Evolutionary conservation across 2,888 invertebrate genomes (phyloP).

Genomic region (Lasius platythorax): DNA sequence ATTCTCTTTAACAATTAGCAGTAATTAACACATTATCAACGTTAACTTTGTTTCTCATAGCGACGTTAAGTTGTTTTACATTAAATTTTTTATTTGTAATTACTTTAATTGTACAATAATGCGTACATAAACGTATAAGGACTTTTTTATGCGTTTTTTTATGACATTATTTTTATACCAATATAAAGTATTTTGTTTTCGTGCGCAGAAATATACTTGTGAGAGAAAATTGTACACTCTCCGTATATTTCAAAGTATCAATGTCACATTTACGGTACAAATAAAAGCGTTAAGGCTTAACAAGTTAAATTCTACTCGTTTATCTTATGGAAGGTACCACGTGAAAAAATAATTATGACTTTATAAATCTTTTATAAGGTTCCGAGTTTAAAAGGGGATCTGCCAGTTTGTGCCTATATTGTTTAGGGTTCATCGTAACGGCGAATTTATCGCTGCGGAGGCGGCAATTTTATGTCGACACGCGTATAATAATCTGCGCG

Average conservation of each 20-base stretch:
- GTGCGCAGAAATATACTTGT: background rate
- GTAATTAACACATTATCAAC: no score
- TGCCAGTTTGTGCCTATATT: background rate
- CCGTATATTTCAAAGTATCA: background rate
- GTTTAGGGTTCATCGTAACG: conserved; percentile 3
- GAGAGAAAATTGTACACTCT: background rate
- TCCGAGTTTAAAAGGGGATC: background rate
- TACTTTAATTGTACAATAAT: no score
- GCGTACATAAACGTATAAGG: no score
- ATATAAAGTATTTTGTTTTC: background rate
- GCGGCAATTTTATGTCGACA: conserved; percentile 27
- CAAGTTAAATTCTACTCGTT: conserved; percentile 6
- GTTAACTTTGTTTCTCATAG: no score
- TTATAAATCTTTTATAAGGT: conserved; percentile 22
- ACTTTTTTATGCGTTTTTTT: background rate
- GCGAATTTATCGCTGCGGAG: conserved; percentile 10
- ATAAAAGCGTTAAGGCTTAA: background rate
- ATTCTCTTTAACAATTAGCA: no score
- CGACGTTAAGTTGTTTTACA: no score
- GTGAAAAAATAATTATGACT: conserved; percentile 18
- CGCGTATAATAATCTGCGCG: background rate
- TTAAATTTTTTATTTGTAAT: no score
- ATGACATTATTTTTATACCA: background rate
- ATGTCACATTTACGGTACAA: background rate
- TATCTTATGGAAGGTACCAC: background rate